Conservation (phyloP, 1,140 invertebrate genomes). For the Ephestia elutella region DNA sequence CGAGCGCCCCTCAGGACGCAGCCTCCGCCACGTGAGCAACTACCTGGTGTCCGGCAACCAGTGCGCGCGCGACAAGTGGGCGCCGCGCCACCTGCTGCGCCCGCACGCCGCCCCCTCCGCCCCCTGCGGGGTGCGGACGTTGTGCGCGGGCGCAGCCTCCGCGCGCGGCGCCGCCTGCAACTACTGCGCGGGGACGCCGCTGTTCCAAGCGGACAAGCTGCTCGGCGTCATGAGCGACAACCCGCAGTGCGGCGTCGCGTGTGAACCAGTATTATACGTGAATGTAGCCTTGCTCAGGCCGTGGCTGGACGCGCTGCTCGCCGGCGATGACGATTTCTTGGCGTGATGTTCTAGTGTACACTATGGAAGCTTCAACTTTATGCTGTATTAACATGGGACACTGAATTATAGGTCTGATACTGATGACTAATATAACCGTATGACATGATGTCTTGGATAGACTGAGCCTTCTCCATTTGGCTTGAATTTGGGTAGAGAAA, state of each 20-base stretch:
- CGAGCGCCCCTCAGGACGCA: not conserved
- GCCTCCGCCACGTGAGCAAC: not conserved
- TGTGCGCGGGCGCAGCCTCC: slow-evolving; percentile 16
- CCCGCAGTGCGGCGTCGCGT: slow-evolving; percentile 32
- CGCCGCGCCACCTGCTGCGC: slow-evolving; percentile 26
- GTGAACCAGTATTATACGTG: slow-evolving; percentile 39
- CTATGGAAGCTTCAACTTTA: too few relatives aligned
- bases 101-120: slow-evolving; percentile 10
- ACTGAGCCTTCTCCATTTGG: too few relatives aligned
- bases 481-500: too few relatives aligned
- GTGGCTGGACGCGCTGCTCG: slow-evolving; percentile 30
- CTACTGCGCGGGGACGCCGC: slow-evolving; percentile 44
- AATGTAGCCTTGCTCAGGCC: slow-evolving; percentile 27
- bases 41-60: not conserved
- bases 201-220: slow-evolving; percentile 27
- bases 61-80: slow-evolving; percentile 15
- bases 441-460: too few relatives aligned
- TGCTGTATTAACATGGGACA: too few relatives aligned
- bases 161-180: slow-evolving; percentile 27
- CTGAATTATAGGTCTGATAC: too few relatives aligned
- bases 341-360: not conserved
- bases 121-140: slow-evolving; percentile 11
- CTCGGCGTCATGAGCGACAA: slow-evolving; percentile 34
- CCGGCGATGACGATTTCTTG: not conserved
- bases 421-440: too few relatives aligned